Evolutionary conservation across 2,113 vertebrate species (phyloP), one percentile per base, ranked within the genome.

Genomic region (Antechinus flavipes): DNA sequence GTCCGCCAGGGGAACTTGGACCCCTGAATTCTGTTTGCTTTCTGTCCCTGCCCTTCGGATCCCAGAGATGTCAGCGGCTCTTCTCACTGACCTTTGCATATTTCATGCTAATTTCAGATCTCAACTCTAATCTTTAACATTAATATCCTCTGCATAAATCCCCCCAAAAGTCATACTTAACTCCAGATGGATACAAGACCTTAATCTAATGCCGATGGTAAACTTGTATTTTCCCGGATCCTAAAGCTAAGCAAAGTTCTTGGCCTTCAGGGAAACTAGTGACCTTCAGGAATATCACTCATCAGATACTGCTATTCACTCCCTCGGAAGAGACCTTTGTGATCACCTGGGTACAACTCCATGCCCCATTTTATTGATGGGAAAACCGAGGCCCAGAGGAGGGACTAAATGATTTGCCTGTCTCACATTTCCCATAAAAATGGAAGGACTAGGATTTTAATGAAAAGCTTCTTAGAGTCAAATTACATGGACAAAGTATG

Each of bases 161-260:
- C 52, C 47, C 93, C 58, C 55, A 22, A 84, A 55, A 58, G 91
- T 1, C 42, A 35, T 14, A 89, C 56, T 95, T 93, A 56, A 92
- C 76, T 93, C 90, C 84, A 91, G 1, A 7, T 52, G 35, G 91
- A 93, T 46, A 3, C n/a, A 91, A 91, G 55, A 61, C 94, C 92
- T 93, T 93, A 95, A 90, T 54, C 90, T 92, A 84, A 49, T 95
- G 50, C 91, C 49, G 84, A 90, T 95, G 96, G 47, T 47, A 9
- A 0, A 58, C 47, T 93, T 91, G 35, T 49, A 52, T 94, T 90
- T 27, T 1, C 27, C 54, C 10, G 10, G 55, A 97, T 55, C 93
- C 50, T 9, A 49, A 94, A 94, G 27, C 90, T 90, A 23, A 50
- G 26, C 10, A 30, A 89, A 90, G 53, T 53, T 90, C n/a, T 42